Base-by-base conservation (phyloP, 2,797 vertebrate genomes). In the Alauda arvensis region DNA sequence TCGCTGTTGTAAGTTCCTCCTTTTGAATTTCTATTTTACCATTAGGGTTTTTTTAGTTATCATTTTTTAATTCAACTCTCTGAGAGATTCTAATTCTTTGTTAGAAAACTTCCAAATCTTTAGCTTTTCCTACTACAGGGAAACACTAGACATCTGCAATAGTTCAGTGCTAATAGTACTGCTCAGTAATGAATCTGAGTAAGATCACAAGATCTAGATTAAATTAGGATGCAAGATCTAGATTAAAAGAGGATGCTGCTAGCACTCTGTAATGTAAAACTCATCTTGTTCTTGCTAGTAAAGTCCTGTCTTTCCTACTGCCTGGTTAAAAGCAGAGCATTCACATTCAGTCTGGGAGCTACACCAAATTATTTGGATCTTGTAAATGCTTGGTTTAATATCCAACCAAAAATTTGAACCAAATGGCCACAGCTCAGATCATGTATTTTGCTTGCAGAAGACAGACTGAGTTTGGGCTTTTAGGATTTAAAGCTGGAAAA, bases 341-440 rank as follows among this genome's bases (percentile, higher is more conserved):
- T 70, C 0, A 0, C 40, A 62, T 79, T 85, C 59, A 74, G 2
- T 37, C 81, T 85, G 65, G 60, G 63, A 85, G 67, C 81, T 37
- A 70, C 66, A 75, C 29, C 62, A 65, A 53, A 65, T 69, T 57
- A 69, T 86, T 91, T 91, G 71, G 48, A 37, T 83, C 91, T 87
- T 89, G 88, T 91, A 91, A 93, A 87, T 77, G 65, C 61, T 78
- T 6, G 1, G 52, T 76, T 85, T 71, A 87, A 69, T 77, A 83
- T 52, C 82, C 83, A 92, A 89, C 59, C 65, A 89, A 93, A 94
- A 91, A 95, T 94, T 34, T 80, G 83, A 93, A 93, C 88, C 92
- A 92, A 94, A 94, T 92, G 93, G 80, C 42, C 61, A 52, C 40
- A 76, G 82, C 49, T 94, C 88, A 83, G 70, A 85, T 83, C 4